A percentile compares a stretch with the other conserved stretches of the same genome.
Conservation (phyloP, 2,888 invertebrate species). For the Epicampocera succincta region DNA sequence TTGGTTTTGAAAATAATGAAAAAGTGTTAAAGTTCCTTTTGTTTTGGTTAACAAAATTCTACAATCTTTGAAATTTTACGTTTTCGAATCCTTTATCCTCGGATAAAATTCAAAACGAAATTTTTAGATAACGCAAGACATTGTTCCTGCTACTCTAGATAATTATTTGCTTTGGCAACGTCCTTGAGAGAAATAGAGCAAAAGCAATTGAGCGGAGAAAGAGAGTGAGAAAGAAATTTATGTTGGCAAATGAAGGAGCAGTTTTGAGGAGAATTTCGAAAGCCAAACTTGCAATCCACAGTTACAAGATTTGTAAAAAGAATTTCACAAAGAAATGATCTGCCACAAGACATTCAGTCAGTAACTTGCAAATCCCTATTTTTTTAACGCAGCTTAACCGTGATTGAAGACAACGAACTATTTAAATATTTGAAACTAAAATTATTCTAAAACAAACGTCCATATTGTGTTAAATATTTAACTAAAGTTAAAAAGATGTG, state of each 20-base stretch:
- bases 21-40: too few relatives aligned
- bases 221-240: not conserved
- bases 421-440: conserved; percentile 35
- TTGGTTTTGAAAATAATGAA: too few relatives aligned
- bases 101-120: conserved; percentile 43
- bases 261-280: not conserved
- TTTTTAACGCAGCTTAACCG: conserved; percentile 46
- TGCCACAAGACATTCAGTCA: not conserved
- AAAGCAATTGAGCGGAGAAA: not conserved
- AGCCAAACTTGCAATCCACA: conserved; percentile 62
- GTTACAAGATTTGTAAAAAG: conserved; percentile 67
- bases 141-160: conserved; percentile 1
- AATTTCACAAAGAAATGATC: conserved; percentile 72
- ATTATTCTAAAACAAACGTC: conserved; percentile 61
- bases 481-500: conserved; percentile 69
- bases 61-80: conserved; percentile 31
- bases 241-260: not conserved
- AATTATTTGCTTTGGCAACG: conserved; percentile 17
- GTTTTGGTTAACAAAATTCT: too few relatives aligned
- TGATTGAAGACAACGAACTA: conserved; percentile 64
- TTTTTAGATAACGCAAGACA: conserved; percentile 28
- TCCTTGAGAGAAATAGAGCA: conserved; percentile 53
- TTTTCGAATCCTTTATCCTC: conserved; percentile 9
- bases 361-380: not conserved
- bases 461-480: conserved; percentile 70